Percentiles rank a stretch among this genome's conserved stretches.
Evolutionary conservation across 2,797 vertebrate genomes (phyloP).

Genomic region (Threskiornis aethiopicus): DNA sequence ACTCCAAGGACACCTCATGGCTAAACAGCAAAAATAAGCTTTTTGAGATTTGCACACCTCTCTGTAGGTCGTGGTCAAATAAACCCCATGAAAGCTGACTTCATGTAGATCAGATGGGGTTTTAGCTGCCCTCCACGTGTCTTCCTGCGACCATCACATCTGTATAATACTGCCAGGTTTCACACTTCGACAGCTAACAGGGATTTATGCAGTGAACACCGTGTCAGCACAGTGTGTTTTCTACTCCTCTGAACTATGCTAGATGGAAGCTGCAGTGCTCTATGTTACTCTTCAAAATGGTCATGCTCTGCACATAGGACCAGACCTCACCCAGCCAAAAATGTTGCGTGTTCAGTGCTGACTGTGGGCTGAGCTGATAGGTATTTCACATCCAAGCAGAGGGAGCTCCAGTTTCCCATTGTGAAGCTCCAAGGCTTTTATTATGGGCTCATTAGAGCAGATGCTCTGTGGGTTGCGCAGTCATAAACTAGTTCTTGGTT

Average conservation of each 20-base stretch:
- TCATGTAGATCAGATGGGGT: neutral
- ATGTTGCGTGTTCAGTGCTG: neutral
- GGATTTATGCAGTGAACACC: neutral
- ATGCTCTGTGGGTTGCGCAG: neutral
- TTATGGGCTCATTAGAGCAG: neutral
- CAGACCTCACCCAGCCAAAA: neutral
- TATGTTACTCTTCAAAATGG: neutral
- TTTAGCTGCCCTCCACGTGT: neutral
- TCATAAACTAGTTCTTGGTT: neutral
- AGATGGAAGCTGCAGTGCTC: neutral
- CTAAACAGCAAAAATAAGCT: neutral
- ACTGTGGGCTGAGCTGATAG: neutral
- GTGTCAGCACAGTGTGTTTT: neutral
- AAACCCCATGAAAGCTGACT: neutral
- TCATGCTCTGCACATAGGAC: neutral
- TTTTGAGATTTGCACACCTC: neutral
- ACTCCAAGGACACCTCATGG: neutral
- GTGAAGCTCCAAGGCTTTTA: neutral
- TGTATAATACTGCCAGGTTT: neutral
- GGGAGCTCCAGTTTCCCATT: neutral
- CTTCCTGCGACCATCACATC: neutral
- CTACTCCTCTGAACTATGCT: neutral
- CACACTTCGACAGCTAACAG: neutral
- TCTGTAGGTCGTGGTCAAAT: neutral
- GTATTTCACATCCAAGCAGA: neutral